Conservation (phyloP, 2,797 vertebrate genomes). For the Allobates femoralis region DNA sequence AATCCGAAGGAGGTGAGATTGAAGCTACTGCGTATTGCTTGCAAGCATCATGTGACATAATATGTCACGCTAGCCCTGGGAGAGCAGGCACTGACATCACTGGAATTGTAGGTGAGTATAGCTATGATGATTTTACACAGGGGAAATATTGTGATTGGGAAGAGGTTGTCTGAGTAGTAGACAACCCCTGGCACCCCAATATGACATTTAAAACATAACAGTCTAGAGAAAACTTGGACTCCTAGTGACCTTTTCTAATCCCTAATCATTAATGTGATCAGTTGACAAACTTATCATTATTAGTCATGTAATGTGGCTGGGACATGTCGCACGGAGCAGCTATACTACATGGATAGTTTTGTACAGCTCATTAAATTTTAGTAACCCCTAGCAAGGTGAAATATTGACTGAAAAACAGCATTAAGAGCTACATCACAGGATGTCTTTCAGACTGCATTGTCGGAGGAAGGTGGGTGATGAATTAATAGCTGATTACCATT, state of each 20-base stretch:
- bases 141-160: too few relatives aligned
- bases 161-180: too few relatives aligned
- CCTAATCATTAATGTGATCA: not conserved
- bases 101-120: too few relatives aligned
- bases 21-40: too few relatives aligned
- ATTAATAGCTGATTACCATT: slow-evolving; percentile 29
- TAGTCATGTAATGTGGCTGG: not conserved
- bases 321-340: not conserved
- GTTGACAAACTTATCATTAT: not conserved
- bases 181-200: too few relatives aligned
- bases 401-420: slow-evolving; percentile 21
- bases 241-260: not conserved
- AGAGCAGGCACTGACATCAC: too few relatives aligned
- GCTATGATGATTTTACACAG: too few relatives aligned
- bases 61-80: too few relatives aligned
- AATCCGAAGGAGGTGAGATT: too few relatives aligned
- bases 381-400: slow-evolving; percentile 2
- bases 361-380: not conserved
- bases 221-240: not conserved
- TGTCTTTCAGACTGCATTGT: not conserved
- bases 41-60: too few relatives aligned
- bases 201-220: too few relatives aligned
- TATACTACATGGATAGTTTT: not conserved
- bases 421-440: not conserved
- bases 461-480: not conserved